Base-by-base conservation (phyloP, 2,797 vertebrate species). In the Catostomus latipinnis region DNA sequence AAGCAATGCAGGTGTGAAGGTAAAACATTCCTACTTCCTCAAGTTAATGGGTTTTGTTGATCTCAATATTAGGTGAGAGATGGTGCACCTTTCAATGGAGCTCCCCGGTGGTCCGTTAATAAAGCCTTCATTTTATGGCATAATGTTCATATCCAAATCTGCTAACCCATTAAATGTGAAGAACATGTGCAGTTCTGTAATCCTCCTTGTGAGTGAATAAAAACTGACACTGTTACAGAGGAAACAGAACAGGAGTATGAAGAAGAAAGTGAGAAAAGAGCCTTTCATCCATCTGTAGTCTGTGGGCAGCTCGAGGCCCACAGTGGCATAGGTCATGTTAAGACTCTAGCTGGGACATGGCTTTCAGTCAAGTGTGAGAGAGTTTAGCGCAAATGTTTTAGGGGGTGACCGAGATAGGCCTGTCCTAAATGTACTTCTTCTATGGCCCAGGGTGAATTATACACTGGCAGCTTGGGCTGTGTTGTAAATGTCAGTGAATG, bases 401-500 rank as follows among this genome's bases (percentile, higher is more conserved):
- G 84, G 87, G 87, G 80, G 67, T 58, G 78, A 78, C 83, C 77
- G 81, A 88, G 88, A 87, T 83, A 82, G 22, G 85, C 83, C 86
- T 89, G 89, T 90, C 89, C 91, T 86, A 88, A 92, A 93, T 92
- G 87, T 84, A 83, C 87, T 85, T 84, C 85, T 87, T 86, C 86
- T 87, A 91, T 89, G 86, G 86, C 92, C 91, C 92, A 81, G 90
- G 92, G 78, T 90, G 81, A 88, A 91, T 88, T 88, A 87, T 89
- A 86, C 85, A 86, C 81, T 83, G 82, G 83, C 90, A 89, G 85
- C 76, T 86, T 45, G 86, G 87, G 84, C 83, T 87, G 87, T 81
- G 87, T 83, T 88, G 90, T 92, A 93, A 93, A 92, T 93, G 92
- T 92, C 91, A 92, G 85, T 60, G 84, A 89, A 89, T 65, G 85